Percentiles rank a stretch among this genome's conserved stretches.
These are phyloP conservation scores for Sarcoramphus papa DNA, from an alignment of 2,797 vertebrate species.

Conservation along the genomic window DNA sequence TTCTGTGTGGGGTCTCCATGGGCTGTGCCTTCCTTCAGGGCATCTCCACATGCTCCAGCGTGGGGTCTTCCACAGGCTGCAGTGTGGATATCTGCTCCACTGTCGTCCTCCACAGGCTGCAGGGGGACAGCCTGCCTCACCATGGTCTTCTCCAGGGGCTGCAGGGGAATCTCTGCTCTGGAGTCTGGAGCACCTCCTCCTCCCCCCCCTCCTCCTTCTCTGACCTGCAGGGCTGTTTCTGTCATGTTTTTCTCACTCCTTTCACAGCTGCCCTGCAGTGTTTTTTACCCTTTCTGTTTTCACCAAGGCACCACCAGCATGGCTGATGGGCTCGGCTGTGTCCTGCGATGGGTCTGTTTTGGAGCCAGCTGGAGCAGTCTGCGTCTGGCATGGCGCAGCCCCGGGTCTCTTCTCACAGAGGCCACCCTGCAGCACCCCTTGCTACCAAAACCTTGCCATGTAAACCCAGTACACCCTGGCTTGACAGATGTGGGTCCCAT, in stretches of 20 bases:
- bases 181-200: background rate
- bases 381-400: background rate
- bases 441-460: background rate
- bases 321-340: background rate
- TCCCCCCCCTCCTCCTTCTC: background rate
- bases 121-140: background rate
- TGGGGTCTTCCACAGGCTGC: background rate
- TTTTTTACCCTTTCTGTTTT: background rate
- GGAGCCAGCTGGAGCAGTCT: background rate
- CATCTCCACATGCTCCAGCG: rapidly evolving
- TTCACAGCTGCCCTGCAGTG: background rate
- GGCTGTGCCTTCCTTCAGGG: background rate
- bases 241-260: background rate
- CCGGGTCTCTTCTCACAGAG: background rate
- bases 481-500: background rate
- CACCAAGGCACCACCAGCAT: too few relatives aligned
- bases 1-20: rapidly evolving
- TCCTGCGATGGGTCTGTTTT: background rate
- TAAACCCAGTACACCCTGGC: too few relatives aligned
- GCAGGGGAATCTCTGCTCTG: too few relatives aligned
- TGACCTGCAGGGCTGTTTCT: background rate
- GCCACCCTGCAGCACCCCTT: background rate
- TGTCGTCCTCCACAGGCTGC: background rate
- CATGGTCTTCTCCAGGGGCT: too few relatives aligned
- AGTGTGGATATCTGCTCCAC: background rate